Percentiles rank a stretch among this genome's conserved stretches.
Conservation (phyloP, 1,140 invertebrate genomes). For the Drepana arcuata region DNA sequence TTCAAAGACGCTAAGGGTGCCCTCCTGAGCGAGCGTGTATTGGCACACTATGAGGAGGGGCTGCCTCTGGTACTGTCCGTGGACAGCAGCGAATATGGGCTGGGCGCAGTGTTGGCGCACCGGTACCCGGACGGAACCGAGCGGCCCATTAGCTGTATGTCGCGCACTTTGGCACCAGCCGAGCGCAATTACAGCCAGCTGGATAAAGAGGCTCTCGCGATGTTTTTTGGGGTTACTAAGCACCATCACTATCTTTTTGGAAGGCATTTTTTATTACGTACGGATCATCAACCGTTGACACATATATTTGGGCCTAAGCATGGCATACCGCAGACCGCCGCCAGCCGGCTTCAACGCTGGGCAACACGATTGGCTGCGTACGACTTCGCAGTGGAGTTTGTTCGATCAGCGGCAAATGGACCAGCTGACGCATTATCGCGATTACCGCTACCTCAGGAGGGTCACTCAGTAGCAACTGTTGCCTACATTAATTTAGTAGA, state of each 20-base stretch:
- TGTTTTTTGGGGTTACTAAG: conserved; percentile 2
- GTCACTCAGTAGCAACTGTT: background rate
- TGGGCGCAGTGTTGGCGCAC: conserved; percentile 3
- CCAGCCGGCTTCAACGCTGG: conserved; percentile 6
- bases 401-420: background rate
- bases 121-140: background rate
- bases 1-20: conserved; percentile 1
- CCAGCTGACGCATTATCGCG: background rate
- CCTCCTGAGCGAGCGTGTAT: background rate
- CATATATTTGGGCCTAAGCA: background rate
- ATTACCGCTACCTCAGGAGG: background rate
- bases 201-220: conserved; percentile 7
- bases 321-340: conserved; percentile 2
- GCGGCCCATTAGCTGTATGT: conserved; percentile 1
- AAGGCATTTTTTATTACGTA: conserved; percentile 3
- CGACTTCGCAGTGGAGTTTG: conserved; percentile 3
- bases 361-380: conserved; percentile 5
- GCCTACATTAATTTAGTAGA: background rate
- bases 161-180: conserved; percentile 1
- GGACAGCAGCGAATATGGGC: background rate
- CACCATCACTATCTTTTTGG: conserved; percentile 3
- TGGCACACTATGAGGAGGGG: background rate
- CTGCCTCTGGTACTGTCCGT: background rate
- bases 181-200: too few relatives aligned
- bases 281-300: conserved; percentile 1